A percentile compares a stretch with the other conserved stretches of the same genome.
These are phyloP conservation scores for Trachemys scripta DNA, from an alignment of 2,113 vertebrate genomes.

Conservation along the genomic window DNA sequence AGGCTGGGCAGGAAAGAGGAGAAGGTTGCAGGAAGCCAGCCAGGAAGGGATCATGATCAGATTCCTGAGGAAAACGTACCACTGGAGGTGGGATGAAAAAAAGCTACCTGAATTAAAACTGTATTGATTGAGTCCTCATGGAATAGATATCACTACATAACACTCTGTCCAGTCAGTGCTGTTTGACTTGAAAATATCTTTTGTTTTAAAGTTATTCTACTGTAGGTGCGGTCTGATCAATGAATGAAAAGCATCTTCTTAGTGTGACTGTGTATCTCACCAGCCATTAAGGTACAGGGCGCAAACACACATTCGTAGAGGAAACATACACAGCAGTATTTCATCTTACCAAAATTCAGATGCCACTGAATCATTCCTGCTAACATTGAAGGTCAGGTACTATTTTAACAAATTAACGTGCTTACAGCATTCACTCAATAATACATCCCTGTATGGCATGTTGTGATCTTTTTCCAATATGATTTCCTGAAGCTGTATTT, in stretches of 20 bases:
- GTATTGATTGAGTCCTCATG: accelerated
- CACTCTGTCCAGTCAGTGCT: not conserved
- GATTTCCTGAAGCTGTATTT: not conserved
- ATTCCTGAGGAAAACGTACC: not conserved
- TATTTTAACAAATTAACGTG: conserved; percentile 9
- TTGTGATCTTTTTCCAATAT: not conserved
- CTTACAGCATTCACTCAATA: not conserved
- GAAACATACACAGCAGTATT: not conserved
- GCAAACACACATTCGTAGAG: not conserved
- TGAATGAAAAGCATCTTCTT: not conserved
- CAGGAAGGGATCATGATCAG: too few relatives aligned
- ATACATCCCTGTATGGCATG: not conserved
- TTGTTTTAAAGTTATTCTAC: not conserved
- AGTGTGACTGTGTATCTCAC: not conserved
- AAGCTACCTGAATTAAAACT: not conserved
- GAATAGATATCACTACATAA: not conserved
- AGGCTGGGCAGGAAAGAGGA: too few relatives aligned
- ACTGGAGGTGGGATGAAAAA: accelerated
- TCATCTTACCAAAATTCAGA: not conserved
- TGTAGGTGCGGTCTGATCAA: accelerated
- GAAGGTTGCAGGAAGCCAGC: too few relatives aligned
- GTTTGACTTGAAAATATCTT: not conserved
- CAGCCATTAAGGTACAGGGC: not conserved
- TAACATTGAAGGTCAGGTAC: not conserved
- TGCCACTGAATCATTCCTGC: not conserved